Percentiles rank a stretch among this genome's conserved stretches.
These are phyloP conservation scores for Zaprionus obscuricornis DNA, from an alignment of 2,888 invertebrate species.

Conservation along the genomic window DNA sequence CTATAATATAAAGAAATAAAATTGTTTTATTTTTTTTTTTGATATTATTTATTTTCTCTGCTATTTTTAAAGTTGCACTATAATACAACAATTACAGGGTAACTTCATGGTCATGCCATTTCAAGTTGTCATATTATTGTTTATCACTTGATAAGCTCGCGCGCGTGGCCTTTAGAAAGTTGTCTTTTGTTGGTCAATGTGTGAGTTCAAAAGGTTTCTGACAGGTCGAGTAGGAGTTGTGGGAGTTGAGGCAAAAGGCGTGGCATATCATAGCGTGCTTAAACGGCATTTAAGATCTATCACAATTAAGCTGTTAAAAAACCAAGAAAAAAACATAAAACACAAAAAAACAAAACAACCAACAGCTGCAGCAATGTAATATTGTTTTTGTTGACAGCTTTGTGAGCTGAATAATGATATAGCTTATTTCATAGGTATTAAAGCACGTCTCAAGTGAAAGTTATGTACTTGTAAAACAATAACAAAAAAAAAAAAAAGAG, in stretches of 20 bases:
- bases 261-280: constrained; percentile 2
- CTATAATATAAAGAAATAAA: no score
- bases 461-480: no score
- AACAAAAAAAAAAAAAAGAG: no score
- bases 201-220: constrained; percentile 41
- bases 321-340: no score
- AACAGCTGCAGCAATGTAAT: constrained; percentile 1
- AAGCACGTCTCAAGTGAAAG: constrained; percentile 20
- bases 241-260: neutral
- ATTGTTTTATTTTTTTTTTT: neutral
- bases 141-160: no score
- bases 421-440: neutral
- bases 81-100: no score
- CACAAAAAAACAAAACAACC: no score
- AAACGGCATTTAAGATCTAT: constrained; percentile 12
- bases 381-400: neutral
- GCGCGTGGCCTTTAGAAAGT: constrained; percentile 35
- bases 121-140: no score
- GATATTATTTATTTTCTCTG: constrained; percentile 5
- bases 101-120: no score
- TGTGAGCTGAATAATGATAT: constrained; percentile 7
- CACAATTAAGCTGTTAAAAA: constrained; percentile 20
- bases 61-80: constrained; percentile 10
- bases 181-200: constrained; percentile 9
- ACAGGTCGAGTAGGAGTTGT: constrained; percentile 24